Evolutionary conservation across 1,140 invertebrate species (phyloP), one percentile per base, ranked within the genome.

Genomic region (Euura lappo): DNA sequence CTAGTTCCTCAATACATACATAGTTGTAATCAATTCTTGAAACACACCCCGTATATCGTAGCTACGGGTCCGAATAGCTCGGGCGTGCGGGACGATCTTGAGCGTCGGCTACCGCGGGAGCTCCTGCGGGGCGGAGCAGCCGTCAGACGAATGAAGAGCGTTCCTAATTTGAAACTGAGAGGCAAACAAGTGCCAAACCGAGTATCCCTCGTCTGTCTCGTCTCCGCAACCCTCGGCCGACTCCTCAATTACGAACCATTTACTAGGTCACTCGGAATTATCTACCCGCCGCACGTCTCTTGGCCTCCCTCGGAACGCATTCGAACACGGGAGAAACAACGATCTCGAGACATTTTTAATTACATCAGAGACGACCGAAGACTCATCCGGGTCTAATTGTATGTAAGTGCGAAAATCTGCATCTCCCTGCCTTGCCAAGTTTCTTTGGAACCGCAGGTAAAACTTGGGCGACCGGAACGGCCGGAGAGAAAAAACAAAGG

Each of bases 141-240:
- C 82, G 83, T 85, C 83, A 70, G 69, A 42, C 69, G 78, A 80
- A 85, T 84, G 82, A 83, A 83, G 84, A 84, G 80, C 81, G 83
- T 84, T 80, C 79, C 81, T 84, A 84, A 84, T 84, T 84, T 81
- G 81, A 83, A 84, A 83, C 82, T 83, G 75, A 80, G 79, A 80
- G 79, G 78, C 77, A 79, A 81, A 81, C 77, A 80, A 80, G 77
- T 79, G 71, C 75, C 79, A 76, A 81, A 79, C 75, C 70, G 71
- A 7, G 74, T 44, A 72, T 69, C 67, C 73, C 71, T 75, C 67
- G 71, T 3, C 44, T 68, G 68, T 65, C 64, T 70, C 75, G 73
- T 72, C 67, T 69, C 71, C 73, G 69, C 11, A 69, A 68, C 71
- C 66, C 66, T 70, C 28, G 6, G 13, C 10, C 51, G 51, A 60